phyloP scores from a whole-genome alignment of 2,113 vertebrate species.

The Scartelaos histophorus region DNA sequence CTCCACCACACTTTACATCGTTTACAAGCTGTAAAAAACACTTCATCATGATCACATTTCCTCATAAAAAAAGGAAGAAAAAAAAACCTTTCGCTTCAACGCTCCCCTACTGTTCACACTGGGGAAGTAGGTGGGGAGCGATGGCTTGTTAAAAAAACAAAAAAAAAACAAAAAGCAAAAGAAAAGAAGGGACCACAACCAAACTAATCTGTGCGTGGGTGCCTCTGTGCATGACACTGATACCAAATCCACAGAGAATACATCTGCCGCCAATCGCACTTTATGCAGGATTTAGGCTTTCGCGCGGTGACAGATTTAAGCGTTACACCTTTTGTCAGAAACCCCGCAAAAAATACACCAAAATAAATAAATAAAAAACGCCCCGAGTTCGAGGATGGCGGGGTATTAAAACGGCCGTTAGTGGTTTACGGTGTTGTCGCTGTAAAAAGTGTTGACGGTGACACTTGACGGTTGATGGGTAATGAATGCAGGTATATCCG shows the following conservation, averaged over 20 bases:
- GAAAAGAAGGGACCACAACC: slow-evolving; percentile 49
- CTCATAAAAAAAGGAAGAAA: slow-evolving; percentile 25
- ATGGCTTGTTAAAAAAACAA: slow-evolving; percentile 42
- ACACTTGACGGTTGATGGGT: slow-evolving; percentile 44
- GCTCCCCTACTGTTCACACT: slow-evolving; percentile 54
- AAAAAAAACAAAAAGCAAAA: no score
- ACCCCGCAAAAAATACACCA: slow-evolving; percentile 31
- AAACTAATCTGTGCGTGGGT: slow-evolving; percentile 70
- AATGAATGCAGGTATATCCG: slow-evolving; percentile 28
- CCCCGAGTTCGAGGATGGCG: slow-evolving; percentile 43
- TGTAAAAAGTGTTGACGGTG: slow-evolving; percentile 49
- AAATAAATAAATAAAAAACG: slow-evolving; percentile 4
- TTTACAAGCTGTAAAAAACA: slow-evolving; percentile 2
- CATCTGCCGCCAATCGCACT: slow-evolving; percentile 64
- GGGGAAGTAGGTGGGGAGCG: slow-evolving; percentile 15
- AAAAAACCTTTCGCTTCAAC: slow-evolving; percentile 32
- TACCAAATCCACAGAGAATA: slow-evolving; percentile 69
- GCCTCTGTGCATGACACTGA: slow-evolving; percentile 56
- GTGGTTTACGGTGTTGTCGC: slow-evolving; percentile 66
- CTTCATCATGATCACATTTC: slow-evolving; percentile 29
- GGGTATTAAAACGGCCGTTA: slow-evolving; percentile 65
- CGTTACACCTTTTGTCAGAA: slow-evolving; percentile 64
- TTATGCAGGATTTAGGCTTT: slow-evolving; percentile 68
- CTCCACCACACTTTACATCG: neutral
- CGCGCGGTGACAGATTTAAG: slow-evolving; percentile 61